Evolutionary conservation across 1,140 invertebrate species (phyloP), one percentile per base, ranked within the genome.

Genomic region (Ips typographus): DNA sequence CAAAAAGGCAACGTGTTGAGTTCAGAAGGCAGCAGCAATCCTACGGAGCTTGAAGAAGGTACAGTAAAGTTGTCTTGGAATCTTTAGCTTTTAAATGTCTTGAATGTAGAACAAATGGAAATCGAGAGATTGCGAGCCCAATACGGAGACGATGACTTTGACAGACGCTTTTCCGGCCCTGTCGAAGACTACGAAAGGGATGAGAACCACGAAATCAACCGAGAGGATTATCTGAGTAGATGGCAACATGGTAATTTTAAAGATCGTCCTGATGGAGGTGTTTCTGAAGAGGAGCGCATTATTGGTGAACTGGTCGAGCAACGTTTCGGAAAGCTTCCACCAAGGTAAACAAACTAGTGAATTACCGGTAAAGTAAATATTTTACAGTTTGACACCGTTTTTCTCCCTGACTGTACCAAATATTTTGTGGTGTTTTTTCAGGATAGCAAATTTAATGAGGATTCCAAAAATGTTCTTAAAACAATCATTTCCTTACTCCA

Each of bases 241-340:
- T 80, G 79, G 79, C 71, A 78, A 55, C 78, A 78, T 61, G 79
- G 79, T 7, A 79, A 77, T 4, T 84, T 83, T 39, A 80, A 82
- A 61, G 77, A 74, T 53, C 47, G 37, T 36, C 57, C 60, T 8
- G 52, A 58, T 6, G 65, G 68, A 2, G 47, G 38, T 1, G 43
- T 3, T 42, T 52, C 51, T 7, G 59, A 40, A 59, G 67, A 65
- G 2, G 56, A 59, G 36, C 51, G 44, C 38, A 64, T 68, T 8
- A 36, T 70, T 47, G 68, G 55, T n/a, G 56, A 65, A 68, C 39
- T 74, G 52, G 53, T 65, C 22, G 40, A 71, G 58, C 22, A 74
- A 71, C 59, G 75, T 72, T 61, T 63, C 58, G 4, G 70, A 70
- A 60, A 72, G 71, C 1, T 75, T 74, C 4, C 71, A 66, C 22